Conservation (phyloP, 37 sponge, comb jelly and placozoan species). For the Geodia barretti region DNA sequence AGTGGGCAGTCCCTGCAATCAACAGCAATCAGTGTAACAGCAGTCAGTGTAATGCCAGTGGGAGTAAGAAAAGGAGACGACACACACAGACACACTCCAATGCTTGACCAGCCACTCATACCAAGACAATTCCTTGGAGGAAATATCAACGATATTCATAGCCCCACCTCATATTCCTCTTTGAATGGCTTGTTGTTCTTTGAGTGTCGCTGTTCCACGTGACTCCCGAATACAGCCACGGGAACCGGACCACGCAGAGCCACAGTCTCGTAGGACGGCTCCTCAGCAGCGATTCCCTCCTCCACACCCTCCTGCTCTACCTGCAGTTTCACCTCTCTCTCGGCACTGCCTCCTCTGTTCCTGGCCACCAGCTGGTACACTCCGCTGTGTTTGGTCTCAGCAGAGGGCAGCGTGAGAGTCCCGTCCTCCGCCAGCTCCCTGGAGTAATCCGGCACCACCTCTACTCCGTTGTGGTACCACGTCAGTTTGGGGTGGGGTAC, state of each 20-base stretch:
- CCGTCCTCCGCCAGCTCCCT: slow-evolving; percentile 20
- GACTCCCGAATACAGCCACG: slow-evolving; percentile 26
- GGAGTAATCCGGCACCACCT: slow-evolving; percentile 27
- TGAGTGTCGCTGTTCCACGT: slow-evolving; percentile 19
- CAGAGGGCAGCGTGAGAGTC: slow-evolving; percentile 17
- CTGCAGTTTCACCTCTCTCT: slow-evolving; percentile 8
- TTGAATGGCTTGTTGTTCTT: slow-evolving; percentile 45
- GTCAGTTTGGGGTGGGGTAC: slow-evolving; percentile 16
- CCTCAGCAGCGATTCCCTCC: not conserved
- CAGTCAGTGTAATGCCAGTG: too few species aligned
- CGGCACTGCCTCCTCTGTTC: slow-evolving; percentile 10
- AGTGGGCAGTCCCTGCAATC: too few species aligned
- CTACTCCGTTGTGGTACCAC: slow-evolving; percentile 28
- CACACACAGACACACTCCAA: too few species aligned
- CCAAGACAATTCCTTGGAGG: too few species aligned
- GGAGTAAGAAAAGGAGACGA: too few species aligned
- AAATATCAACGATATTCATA: too few species aligned
- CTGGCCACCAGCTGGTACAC: slow-evolving; percentile 35
- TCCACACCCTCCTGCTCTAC: slow-evolving; percentile 10
- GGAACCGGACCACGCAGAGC: slow-evolving; percentile 17
- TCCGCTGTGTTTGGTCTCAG: slow-evolving; percentile 33
- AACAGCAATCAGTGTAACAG: too few species aligned
- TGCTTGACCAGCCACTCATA: too few species aligned
- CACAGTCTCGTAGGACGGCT: not conserved
- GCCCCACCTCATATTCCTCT: slow-evolving; percentile 21